Conservation (phyloP, 2,113 vertebrate genomes). For the Microcebus tavaratra region DNA sequence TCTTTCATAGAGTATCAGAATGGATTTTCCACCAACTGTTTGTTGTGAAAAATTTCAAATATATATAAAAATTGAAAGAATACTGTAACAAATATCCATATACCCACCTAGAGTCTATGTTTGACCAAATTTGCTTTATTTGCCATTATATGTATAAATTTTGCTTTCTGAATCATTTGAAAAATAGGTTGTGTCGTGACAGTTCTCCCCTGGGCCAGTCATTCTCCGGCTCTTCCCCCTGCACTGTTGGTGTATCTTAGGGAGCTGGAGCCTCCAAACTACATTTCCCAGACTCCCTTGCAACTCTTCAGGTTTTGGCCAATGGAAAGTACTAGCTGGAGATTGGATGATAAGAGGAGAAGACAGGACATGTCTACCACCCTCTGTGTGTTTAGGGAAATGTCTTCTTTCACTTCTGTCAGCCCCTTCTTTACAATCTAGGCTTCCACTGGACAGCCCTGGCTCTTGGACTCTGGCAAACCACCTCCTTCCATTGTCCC, state of each 20-base stretch:
- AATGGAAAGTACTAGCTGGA: background rate
- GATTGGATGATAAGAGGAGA: background rate
- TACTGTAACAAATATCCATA: background rate
- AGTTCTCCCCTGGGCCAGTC: background rate
- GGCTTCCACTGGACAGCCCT: background rate
- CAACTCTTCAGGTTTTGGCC: background rate
- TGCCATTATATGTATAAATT: background rate
- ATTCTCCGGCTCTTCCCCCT: background rate
- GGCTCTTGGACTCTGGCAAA: background rate
- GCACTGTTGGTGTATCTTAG: background rate
- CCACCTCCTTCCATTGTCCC: background rate
- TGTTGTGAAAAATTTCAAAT: slow-evolving; percentile 15
- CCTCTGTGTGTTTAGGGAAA: background rate
- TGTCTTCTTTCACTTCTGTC: background rate
- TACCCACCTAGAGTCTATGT: background rate
- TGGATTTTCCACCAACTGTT: slow-evolving; percentile 4
- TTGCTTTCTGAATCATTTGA: background rate
- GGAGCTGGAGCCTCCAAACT: background rate
- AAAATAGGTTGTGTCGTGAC: background rate
- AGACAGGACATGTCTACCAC: background rate
- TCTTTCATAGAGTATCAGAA: background rate
- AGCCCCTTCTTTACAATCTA: background rate
- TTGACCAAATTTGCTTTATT: background rate
- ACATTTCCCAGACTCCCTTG: background rate
- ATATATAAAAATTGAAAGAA: background rate